Evolutionary conservation across 2,797 vertebrate genomes (phyloP).

Genomic region (Phataginus tetradactyla): DNA sequence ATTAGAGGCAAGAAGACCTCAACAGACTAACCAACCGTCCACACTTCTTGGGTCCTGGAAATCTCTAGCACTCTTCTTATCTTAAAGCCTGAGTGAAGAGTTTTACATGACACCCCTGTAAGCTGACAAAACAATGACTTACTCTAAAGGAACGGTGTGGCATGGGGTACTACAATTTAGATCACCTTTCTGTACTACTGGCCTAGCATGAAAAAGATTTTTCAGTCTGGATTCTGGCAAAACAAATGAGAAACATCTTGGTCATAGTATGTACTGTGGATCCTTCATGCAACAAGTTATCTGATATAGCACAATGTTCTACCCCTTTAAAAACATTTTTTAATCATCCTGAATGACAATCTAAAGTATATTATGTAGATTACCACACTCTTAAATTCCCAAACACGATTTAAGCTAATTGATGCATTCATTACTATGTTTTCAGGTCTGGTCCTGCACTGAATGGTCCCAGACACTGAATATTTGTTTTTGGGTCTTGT

Average conservation of each 20-base stretch:
- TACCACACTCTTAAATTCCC: slow-evolving; percentile 54
- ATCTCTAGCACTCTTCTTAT: slow-evolving; percentile 1
- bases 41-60: background rate
- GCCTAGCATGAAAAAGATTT: slow-evolving; percentile 12
- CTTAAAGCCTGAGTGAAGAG: background rate
- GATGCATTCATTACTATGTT: slow-evolving; percentile 59
- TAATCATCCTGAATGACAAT: slow-evolving; percentile 51
- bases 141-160: background rate
- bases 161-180: background rate
- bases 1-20: background rate
- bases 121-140: background rate
- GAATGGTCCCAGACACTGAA: slow-evolving; percentile 50
- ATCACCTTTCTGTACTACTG: background rate
- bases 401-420: slow-evolving; percentile 69
- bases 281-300: slow-evolving; percentile 3
- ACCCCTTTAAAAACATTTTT: slow-evolving; percentile 16
- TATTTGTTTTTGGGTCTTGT: slow-evolving; percentile 57
- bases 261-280: background rate
- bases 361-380: slow-evolving; percentile 47
- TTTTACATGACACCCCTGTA: background rate
- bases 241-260: slow-evolving; percentile 33
- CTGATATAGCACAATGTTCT: background rate
- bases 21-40: background rate
- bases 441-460: slow-evolving; percentile 69
- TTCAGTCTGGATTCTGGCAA: background rate